Conservation (phyloP, 2,888 invertebrate genomes). For the Epinotia brunnichana region DNA sequence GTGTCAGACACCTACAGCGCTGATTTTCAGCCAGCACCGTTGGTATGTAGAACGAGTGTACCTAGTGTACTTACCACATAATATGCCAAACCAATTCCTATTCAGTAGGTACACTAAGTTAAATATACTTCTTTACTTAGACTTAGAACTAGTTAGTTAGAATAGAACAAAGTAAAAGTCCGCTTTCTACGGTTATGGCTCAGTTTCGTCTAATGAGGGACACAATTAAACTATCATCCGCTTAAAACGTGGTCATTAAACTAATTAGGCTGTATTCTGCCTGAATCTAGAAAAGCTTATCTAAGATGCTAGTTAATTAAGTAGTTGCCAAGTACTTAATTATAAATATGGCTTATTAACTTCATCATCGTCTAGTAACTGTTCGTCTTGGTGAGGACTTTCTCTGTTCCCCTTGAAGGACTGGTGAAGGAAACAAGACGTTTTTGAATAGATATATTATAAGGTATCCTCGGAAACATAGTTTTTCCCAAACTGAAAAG, state of each 20-base stretch:
- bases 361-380: not conserved
- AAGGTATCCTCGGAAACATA: too few species aligned
- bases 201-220: constrained; percentile 4
- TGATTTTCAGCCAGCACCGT: too few species aligned
- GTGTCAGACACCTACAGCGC: too few species aligned
- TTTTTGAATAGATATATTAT: too few species aligned
- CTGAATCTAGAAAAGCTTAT: not conserved
- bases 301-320: not conserved
- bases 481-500: too few species aligned
- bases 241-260: not conserved
- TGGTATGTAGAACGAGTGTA: too few species aligned
- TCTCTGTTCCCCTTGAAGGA: not conserved
- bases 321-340: not conserved
- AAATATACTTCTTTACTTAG: not conserved
- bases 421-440: too few species aligned
- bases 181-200: not conserved
- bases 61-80: too few species aligned
- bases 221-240: not conserved
- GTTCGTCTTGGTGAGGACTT: not conserved
- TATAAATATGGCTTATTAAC: not conserved
- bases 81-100: not conserved
- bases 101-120: too few species aligned
- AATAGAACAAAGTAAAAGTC: not conserved
- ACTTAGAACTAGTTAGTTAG: too few species aligned
- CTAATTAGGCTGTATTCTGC: not conserved